A percentile compares a stretch with the other conserved stretches of the same genome.
Conservation (phyloP, 2,888 invertebrate genomes). For the Acheta domesticus region DNA sequence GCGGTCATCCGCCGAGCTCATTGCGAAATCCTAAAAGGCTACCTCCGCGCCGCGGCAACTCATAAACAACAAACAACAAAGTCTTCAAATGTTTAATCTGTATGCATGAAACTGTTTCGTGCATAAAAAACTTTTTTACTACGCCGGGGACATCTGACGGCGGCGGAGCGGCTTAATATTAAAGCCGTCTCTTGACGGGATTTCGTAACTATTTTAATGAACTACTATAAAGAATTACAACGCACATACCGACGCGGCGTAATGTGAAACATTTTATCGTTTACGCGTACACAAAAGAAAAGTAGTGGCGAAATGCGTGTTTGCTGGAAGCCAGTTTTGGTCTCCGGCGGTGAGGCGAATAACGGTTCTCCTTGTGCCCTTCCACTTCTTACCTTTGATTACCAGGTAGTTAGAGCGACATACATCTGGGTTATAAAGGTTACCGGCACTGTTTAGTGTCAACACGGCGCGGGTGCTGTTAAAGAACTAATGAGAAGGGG, state of each 20-base stretch:
- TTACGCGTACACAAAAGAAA: background rate
- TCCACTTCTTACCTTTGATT: background rate
- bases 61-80: slow-evolving; percentile 9
- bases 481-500: background rate
- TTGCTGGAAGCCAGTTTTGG: too few relatives aligned
- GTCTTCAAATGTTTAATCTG: slow-evolving; percentile 11
- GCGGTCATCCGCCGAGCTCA: too few relatives aligned
- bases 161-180: background rate
- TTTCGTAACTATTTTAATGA: slow-evolving; percentile 11
- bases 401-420: background rate
- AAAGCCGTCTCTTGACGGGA: background rate
- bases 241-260: background rate
- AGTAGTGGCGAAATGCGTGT: background rate
- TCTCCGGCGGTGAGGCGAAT: too few relatives aligned
- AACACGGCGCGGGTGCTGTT: background rate
- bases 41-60: background rate
- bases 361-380: too few relatives aligned
- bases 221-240: background rate
- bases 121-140: background rate
- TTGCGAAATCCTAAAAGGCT: background rate
- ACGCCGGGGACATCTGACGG: background rate
- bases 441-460: background rate
- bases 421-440: background rate
- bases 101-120: slow-evolving; percentile 1
- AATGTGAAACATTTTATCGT: background rate